Evolutionary conservation across 2,888 invertebrate species (phyloP), one percentile per base, ranked within the genome.

Genomic region (Digitonthophagus gazella): DNA sequence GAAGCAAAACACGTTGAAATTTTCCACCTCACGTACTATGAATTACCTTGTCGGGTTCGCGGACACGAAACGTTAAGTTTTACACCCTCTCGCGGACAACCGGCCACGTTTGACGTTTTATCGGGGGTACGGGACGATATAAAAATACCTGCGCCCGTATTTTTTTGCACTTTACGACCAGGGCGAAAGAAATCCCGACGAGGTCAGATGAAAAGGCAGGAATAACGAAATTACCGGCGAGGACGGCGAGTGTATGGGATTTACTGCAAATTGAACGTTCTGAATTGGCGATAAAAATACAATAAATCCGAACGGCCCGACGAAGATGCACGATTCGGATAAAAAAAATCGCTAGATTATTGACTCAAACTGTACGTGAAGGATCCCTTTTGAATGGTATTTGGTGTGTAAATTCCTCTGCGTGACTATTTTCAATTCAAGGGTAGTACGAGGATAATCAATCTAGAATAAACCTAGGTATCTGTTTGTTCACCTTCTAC

Each of bases 241-340:
- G 65, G 65, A 66, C 22, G 68, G 58, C 28, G 65, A 18, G 68
- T 19, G 65, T 65, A 65, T 69, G 61, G 65, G 68, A 69, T 69
- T 69, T 69, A 69, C 68, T 69, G 68, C 68, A 69, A 69, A 69
- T 69, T 69, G 68, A 69, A 69, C 65, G 28, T 44, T 65, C 61
- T 65, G 63, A 69, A 69, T 68, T 65, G 68, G 65, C 68, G 65
- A 69, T 69, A 69, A 69, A 61, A 65, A 61, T 58, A 65, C 64
- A 69, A 69, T 69, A 69, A 69, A 61, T 65, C 63, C 64, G 64
- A 56, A 64, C 56, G 64, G 22, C 15, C 63, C 22, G 14, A 2
- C 56, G 56, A 64, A 66, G 28, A 44, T 44, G 28, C 28, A 44
- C 28, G 28, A 44, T 44, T 11, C 28, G 28, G 28, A 44, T 44